Conservation (phyloP, 2,888 invertebrate genomes). For the Dynastes grantii region DNA sequence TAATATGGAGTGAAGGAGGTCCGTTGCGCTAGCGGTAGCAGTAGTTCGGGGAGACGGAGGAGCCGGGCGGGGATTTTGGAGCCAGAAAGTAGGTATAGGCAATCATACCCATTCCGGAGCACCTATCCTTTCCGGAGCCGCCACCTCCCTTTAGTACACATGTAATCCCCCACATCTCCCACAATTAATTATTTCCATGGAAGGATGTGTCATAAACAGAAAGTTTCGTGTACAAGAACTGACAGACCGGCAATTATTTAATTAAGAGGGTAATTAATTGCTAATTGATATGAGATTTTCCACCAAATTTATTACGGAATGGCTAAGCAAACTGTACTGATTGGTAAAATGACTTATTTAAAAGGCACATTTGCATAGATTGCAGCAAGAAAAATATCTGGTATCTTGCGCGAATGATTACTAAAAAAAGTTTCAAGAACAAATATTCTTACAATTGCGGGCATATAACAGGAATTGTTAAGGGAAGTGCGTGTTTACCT, state of each 20-base stretch:
- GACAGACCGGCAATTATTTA: constrained; percentile 29
- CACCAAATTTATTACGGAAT: background rate
- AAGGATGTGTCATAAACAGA: constrained; percentile 30
- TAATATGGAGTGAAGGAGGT: background rate
- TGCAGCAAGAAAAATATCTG: no score
- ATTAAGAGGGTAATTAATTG: constrained; percentile 24
- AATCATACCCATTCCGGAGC: constrained; percentile 11
- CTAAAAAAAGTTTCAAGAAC: no score
- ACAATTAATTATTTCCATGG: constrained; percentile 35
- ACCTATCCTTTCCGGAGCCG: background rate
- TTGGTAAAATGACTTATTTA: no score
- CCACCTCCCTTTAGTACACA: constrained; percentile 3
- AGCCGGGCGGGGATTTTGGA: background rate
- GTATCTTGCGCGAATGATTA: no score
- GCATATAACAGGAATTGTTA: no score
- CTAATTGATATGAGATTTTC: constrained; percentile 20
- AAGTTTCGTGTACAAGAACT: constrained; percentile 17
- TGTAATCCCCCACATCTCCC: constrained; percentile 21
- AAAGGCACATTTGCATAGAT: no score
- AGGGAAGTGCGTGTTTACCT: no score
- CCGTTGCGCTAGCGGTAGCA: background rate
- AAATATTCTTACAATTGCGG: no score
- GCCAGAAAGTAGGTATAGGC: constrained; percentile 3
- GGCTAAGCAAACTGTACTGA: no score
- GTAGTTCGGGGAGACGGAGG: background rate